A percentile compares a stretch with the other conserved stretches of the same genome.
phyloP scores from a whole-genome alignment of 2,888 invertebrate genomes.

The Mimachlamys varia region DNA sequence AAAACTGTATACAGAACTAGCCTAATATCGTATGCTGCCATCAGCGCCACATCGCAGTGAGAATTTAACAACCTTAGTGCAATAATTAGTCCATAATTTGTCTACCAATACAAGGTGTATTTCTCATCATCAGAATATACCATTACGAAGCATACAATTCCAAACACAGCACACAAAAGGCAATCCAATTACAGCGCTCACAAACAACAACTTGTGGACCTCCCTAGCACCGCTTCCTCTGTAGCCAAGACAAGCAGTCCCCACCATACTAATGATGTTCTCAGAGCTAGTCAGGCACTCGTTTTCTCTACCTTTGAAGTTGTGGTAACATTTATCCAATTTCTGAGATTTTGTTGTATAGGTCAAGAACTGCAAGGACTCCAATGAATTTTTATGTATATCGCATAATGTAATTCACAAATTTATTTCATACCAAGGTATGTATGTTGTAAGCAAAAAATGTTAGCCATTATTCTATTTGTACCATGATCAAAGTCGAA shows the following conservation, averaged over 20 bases:
- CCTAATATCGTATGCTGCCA: background rate
- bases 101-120: constrained; percentile 26
- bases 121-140: constrained; percentile 31
- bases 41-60: constrained; percentile 14
- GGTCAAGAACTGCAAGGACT: background rate
- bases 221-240: background rate
- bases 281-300: background rate
- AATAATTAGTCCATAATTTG: constrained; percentile 34
- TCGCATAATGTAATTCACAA: background rate
- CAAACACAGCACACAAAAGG: constrained; percentile 19
- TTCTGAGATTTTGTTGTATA: background rate
- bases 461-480: too few species aligned
- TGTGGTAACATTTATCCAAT: background rate
- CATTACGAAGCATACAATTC: constrained; percentile 5
- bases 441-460: too few species aligned
- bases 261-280: background rate
- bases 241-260: background rate
- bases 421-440: background rate
- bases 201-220: constrained; percentile 12
- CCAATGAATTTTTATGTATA: background rate
- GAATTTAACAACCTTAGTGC: background rate
- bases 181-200: constrained; percentile 7
- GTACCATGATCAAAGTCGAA: too few species aligned
- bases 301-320: background rate
- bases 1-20: background rate